phyloP scores from a whole-genome alignment of 92 coral and sea anemone species.

The Chrysogorgia sp. region DNA sequence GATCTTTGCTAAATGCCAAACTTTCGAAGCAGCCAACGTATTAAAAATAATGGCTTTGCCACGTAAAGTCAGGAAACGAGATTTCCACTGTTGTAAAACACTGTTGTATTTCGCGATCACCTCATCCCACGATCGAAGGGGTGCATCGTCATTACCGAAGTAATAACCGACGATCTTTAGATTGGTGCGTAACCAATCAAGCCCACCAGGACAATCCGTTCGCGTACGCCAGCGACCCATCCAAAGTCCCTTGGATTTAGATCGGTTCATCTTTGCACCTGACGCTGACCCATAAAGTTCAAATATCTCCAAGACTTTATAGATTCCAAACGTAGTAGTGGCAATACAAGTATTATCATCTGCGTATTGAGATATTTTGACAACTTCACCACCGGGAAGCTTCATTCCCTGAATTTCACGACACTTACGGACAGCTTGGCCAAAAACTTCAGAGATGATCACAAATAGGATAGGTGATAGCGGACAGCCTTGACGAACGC shows the following conservation, averaged over 20 bases:
- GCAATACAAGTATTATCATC: constrained; percentile 43
- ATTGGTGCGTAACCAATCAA: constrained; percentile 4
- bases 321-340: not conserved
- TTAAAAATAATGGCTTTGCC: constrained; percentile 48
- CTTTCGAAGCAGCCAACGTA: constrained; percentile 24
- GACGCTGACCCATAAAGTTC: constrained; percentile 20
- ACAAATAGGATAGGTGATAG: constrained; percentile 40
- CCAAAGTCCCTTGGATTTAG: constrained; percentile 53
- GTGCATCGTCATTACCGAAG: constrained; percentile 20
- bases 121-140: not conserved
- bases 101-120: not conserved
- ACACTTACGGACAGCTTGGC: not conserved
- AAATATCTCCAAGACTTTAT: constrained; percentile 4
- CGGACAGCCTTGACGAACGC: constrained; percentile 46
- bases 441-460: constrained; percentile 21
- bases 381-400: constrained; percentile 21
- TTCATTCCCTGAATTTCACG: not conserved
- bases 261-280: constrained; percentile 16
- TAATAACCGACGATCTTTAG: constrained; percentile 27
- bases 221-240: constrained; percentile 30
- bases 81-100: constrained; percentile 37
- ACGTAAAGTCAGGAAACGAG: constrained; percentile 35
- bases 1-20: constrained; percentile 44
- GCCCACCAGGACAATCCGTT: constrained; percentile 10
- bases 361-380: constrained; percentile 31